Evolutionary conservation across 2,888 invertebrate species (phyloP).

Genomic region (Nemoura dubitans): DNA sequence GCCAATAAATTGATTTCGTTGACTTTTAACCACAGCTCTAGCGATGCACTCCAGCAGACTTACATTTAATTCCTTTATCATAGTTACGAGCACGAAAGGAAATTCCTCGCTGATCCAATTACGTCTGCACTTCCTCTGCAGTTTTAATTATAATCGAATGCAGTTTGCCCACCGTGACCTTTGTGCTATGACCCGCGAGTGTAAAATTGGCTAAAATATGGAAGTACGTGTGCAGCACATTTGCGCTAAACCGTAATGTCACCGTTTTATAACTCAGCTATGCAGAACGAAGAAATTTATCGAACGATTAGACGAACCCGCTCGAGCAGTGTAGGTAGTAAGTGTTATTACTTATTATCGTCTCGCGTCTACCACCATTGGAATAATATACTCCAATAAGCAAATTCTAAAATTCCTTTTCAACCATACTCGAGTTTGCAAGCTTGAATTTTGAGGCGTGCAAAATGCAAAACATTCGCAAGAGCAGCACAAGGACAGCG

Average conservation of each 20-base stretch:
- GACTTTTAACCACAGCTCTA: neutral
- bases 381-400: slow-evolving; percentile 12
- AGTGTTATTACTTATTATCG: neutral
- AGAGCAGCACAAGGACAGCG: neutral
- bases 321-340: neutral
- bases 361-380: neutral
- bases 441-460: neutral
- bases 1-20: neutral
- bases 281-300: neutral
- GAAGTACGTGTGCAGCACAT: neutral
- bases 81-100: neutral
- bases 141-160: neutral
- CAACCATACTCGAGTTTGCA: neutral
- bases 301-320: neutral
- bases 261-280: neutral
- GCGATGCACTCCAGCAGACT: neutral
- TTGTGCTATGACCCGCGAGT: neutral
- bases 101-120: neutral
- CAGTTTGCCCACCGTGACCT: neutral
- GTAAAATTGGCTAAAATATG: neutral
- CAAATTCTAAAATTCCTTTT: neutral
- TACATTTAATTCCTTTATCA: neutral
- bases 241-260: neutral
- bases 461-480: neutral
- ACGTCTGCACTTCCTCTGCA: neutral